Evolutionary conservation across 2,888 invertebrate genomes (phyloP).

Genomic region (Sarcophaga rosellei): DNA sequence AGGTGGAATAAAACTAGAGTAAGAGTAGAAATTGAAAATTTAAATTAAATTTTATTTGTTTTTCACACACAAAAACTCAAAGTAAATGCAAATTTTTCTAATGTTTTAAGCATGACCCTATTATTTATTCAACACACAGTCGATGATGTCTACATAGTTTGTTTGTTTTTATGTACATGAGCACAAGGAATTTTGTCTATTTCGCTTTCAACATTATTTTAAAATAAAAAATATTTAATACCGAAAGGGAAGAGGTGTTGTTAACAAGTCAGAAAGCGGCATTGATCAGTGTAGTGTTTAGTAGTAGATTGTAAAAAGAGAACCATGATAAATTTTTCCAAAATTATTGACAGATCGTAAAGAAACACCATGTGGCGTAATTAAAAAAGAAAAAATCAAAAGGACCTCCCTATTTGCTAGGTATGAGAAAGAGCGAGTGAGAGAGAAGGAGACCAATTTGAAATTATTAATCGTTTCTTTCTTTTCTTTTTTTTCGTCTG

Average conservation of each 20-base stretch:
- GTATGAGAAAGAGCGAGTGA: not conserved
- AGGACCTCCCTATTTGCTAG: slow-evolving; percentile 51
- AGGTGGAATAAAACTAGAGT: not conserved
- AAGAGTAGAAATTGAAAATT: slow-evolving; percentile 46
- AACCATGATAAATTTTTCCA: slow-evolving; percentile 3
- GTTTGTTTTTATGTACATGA: not conserved
- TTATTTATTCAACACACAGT: slow-evolving; percentile 57
- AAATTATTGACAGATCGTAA: slow-evolving; percentile 35
- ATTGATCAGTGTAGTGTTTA: slow-evolving; percentile 17
- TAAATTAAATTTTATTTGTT: slow-evolving; percentile 62
- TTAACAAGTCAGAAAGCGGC: slow-evolving; percentile 35
- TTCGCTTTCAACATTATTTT: not conserved
- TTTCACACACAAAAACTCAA: slow-evolving; percentile 40
- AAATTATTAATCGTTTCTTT: slow-evolving; percentile 41
- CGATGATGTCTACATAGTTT: not conserved
- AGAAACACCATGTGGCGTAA: slow-evolving; percentile 55
- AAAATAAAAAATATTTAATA: not conserved
- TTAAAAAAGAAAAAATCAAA: slow-evolving; percentile 8
- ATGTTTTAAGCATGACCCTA: slow-evolving; percentile 47
- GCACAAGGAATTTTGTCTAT: not conserved
- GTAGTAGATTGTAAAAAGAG: not conserved
- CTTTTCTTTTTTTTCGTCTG: slow-evolving; percentile 21
- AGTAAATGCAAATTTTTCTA: slow-evolving; percentile 45
- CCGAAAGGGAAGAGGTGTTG: slow-evolving; percentile 38
- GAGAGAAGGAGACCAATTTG: not conserved